Percentiles rank a stretch among this genome's conserved stretches.
Evolutionary conservation across 1,140 invertebrate species (phyloP).

Genomic region (Magallana ariakensis): DNA sequence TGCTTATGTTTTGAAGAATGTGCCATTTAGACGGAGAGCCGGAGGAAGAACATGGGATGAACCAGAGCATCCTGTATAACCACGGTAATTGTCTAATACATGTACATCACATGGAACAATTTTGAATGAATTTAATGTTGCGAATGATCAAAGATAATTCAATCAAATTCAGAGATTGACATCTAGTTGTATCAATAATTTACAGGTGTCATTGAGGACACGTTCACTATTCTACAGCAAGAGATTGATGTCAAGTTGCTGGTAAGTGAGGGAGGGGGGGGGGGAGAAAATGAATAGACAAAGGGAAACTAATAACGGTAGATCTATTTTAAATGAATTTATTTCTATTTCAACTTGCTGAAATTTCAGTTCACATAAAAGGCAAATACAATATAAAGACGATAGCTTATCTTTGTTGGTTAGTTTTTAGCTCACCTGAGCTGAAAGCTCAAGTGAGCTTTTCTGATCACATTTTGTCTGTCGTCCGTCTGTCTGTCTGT

Average conservation of each 20-base stretch:
- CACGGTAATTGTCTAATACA: slow-evolving; percentile 57
- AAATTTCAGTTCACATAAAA: too few species aligned
- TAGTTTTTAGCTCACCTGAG: too few species aligned
- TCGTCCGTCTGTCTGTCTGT: too few species aligned
- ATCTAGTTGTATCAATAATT: slow-evolving; percentile 30
- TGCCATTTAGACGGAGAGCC: slow-evolving; percentile 70
- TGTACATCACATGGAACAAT: too few species aligned
- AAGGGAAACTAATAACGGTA: background rate
- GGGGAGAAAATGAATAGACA: background rate
- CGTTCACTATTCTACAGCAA: slow-evolving; percentile 72
- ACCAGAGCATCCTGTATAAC: slow-evolving; percentile 76
- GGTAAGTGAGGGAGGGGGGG: slow-evolving; percentile 67
- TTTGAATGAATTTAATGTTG: too few species aligned
- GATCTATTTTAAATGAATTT: background rate
- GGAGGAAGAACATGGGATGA: slow-evolving; percentile 73
- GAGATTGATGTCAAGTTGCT: slow-evolving; percentile 76
- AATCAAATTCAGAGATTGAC: background rate
- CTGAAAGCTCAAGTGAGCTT: too few species aligned
- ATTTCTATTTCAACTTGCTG: too few species aligned
- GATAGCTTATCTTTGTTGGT: too few species aligned
- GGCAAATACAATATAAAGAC: too few species aligned
- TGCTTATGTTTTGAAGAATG: slow-evolving; percentile 63
- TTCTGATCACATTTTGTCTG: too few species aligned
- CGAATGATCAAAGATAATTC: background rate
- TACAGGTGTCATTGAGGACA: slow-evolving; percentile 69